These are phyloP conservation scores for Phalloptychus januarius DNA, from an alignment of 2,797 vertebrate genomes.

Conservation along the genomic window DNA sequence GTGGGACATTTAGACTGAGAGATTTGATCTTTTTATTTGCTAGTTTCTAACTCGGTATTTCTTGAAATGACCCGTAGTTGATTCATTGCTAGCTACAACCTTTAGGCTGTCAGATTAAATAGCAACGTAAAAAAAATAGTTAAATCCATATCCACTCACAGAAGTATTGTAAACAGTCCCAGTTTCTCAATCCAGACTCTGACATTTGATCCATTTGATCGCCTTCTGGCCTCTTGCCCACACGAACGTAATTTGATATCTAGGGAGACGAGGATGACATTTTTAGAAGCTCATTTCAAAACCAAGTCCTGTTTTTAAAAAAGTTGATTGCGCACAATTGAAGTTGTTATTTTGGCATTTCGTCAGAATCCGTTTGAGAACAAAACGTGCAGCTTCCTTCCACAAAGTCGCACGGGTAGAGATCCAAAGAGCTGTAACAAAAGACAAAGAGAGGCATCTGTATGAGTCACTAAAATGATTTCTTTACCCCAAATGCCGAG, in stretches of 20 bases:
- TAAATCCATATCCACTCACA: background rate
- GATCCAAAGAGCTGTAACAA: background rate
- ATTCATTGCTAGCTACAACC: background rate
- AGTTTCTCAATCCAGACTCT: background rate
- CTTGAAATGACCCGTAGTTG: background rate
- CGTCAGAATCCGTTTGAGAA: background rate
- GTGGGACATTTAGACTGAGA: background rate
- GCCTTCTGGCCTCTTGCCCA: background rate
- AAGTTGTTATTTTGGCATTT: background rate
- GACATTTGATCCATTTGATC: background rate
- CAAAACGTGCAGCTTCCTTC: no score
- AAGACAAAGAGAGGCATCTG: background rate
- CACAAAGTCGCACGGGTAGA: no score
- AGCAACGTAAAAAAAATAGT: no score
- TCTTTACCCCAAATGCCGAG: conserved; percentile 1
- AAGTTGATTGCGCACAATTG: background rate
- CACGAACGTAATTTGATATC: background rate
- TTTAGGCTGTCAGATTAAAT: background rate
- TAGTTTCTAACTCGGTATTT: background rate
- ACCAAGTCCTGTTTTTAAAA: background rate
- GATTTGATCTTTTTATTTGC: background rate
- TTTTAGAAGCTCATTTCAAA: background rate
- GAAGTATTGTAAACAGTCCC: background rate
- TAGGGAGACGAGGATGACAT: background rate
- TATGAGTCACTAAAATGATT: background rate